Evolutionary conservation across 2,113 vertebrate species (phyloP), one percentile per base, ranked within the genome.

Genomic region (Rhinichthys klamathensis): DNA sequence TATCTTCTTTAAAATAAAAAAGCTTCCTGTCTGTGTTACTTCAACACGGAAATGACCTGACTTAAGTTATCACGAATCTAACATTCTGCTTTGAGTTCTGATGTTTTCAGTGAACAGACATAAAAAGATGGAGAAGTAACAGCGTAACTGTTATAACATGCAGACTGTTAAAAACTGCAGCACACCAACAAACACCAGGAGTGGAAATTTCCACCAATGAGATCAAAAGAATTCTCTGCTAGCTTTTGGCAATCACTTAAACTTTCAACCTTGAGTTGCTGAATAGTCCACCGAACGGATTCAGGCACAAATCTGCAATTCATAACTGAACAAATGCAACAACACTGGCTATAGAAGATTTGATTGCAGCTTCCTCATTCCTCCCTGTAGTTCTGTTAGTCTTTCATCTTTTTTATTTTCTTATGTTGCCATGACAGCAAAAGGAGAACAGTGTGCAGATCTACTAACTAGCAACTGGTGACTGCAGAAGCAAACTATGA

Each of bases 71-170:
- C 12, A 61, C 23, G 10, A 79, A 79, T 38, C 13, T 6, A 46
- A 46, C 61, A 69, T 81, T 63, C 78, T 38, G 46, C 60, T 56
- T 76, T 56, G 3, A 73, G 2, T 23, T 82, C 41, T 51, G 56
- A 65, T 27, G 23, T 35, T 56, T 77, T 32, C 23, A 65, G 21
- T 4, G 12, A 38, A n/a, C 54, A 3, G 2, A 38, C 35, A 41
- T 80, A 25, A 80, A 23, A 49, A 80, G 38, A 65, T 6, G 11
- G 23, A 16, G n/a, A 65, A 73, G 44, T 49, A 16, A 10, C 56
- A 56, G 65, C 58, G 6, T 84, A 78, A 78, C 77, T 80, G 82
- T 83, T 76, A 46, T 30, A 54, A 86, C 73, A 75, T 78, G 80
- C 63, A 78, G 54, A 58, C 44, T 25, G n/a, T 21, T 56, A 41